These are phyloP conservation scores for Callipepla squamata DNA, from an alignment of 2,113 vertebrate genomes.

Conservation along the genomic window DNA sequence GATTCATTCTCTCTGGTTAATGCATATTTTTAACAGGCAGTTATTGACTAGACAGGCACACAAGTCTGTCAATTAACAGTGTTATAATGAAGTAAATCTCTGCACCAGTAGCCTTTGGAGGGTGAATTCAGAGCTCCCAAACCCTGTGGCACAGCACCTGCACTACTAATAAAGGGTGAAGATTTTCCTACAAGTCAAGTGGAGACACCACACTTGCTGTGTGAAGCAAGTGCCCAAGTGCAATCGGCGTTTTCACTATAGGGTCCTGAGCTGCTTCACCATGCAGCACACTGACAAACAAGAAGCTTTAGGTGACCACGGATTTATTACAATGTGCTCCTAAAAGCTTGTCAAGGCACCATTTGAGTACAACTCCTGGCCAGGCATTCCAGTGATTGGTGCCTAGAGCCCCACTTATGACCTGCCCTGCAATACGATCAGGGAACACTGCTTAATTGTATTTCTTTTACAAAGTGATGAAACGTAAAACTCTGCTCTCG, in stretches of 20 bases:
- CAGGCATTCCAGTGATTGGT: conserved; percentile 11
- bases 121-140: conserved; percentile 11
- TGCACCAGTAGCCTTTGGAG: conserved; percentile 14
- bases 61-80: conserved; percentile 57
- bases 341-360: conserved; percentile 23
- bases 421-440: conserved; percentile 20
- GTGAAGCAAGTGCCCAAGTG: not conserved
- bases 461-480: conserved; percentile 62
- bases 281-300: not conserved
- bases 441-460: conserved; percentile 51
- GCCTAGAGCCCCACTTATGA: conserved; percentile 12
- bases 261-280: not conserved
- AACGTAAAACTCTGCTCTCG: conserved; percentile 36
- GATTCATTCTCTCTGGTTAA: conserved; percentile 66
- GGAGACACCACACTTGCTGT: not conserved
- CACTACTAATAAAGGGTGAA: conserved; percentile 16
- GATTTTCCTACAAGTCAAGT: not conserved
- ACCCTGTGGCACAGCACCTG: conserved; percentile 32
- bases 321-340: conserved; percentile 27
- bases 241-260: not conserved
- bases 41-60: conserved; percentile 65
- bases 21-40: conserved; percentile 66
- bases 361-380: not conserved
- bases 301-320: not conserved
- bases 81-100: conserved; percentile 55